Percentiles rank a stretch among this genome's conserved stretches.
Evolutionary conservation across 2,113 vertebrate genomes (phyloP).

Genomic region (Melanotaenia duboulayi): DNA sequence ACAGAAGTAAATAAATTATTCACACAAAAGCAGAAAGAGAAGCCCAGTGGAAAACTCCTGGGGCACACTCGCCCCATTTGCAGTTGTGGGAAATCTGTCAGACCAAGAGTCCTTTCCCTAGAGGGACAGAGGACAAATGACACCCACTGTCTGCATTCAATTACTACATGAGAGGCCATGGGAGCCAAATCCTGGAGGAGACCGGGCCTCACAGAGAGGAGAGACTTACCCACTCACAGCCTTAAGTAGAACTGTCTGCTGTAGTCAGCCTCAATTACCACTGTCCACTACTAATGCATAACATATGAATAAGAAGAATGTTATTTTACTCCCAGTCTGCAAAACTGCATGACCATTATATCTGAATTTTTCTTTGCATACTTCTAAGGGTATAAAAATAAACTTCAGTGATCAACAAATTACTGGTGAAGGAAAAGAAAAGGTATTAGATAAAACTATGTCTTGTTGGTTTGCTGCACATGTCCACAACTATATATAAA

Average conservation of each 20-base stretch:
- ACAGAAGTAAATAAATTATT: constrained; percentile 80
- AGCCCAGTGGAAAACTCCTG: constrained; percentile 49
- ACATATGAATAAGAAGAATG: constrained; percentile 73
- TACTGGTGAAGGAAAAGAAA: constrained; percentile 11
- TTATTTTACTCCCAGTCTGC: constrained; percentile 45
- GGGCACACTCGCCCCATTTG: constrained; percentile 70
- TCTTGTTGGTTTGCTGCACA: constrained; percentile 43
- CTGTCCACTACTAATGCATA: constrained; percentile 74
- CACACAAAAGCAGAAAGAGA: constrained; percentile 54
- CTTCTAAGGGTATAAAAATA: constrained; percentile 43
- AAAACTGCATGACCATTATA: constrained; percentile 58
- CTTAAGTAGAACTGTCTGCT: constrained; percentile 76
- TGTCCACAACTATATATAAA: constrained; percentile 37
- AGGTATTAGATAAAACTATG: constrained; percentile 2
- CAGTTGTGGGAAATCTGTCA: constrained; percentile 81
- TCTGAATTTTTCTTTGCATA: constrained; percentile 52
- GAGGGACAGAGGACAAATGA: constrained; percentile 80
- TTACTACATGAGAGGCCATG: constrained; percentile 71
- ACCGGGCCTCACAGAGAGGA: constrained; percentile 43
- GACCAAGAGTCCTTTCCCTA: constrained; percentile 68
- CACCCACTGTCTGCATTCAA: constrained; percentile 78
- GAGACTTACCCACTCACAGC: constrained; percentile 48
- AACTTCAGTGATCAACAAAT: constrained; percentile 56
- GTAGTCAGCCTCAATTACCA: constrained; percentile 76
- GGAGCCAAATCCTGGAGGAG: constrained; percentile 67